Conservation (phyloP, 2,797 vertebrate genomes). For the Percopsis omiscomaycus region DNA sequence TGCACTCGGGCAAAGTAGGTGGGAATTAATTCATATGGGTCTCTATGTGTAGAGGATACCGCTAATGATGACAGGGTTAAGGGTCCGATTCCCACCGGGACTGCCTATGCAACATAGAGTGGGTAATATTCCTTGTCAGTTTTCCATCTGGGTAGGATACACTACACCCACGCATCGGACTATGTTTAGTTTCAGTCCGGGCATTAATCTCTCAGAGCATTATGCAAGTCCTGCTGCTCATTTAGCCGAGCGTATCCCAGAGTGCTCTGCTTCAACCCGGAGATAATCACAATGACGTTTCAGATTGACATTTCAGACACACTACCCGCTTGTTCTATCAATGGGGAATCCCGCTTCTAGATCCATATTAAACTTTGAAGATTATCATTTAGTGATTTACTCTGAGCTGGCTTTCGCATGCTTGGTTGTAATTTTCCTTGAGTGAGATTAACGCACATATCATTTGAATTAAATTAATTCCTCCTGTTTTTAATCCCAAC, state of each 20-base stretch:
- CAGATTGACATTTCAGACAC: slow-evolving; percentile 73
- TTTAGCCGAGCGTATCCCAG: slow-evolving; percentile 66
- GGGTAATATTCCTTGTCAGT: slow-evolving; percentile 66
- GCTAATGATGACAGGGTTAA: slow-evolving; percentile 1
- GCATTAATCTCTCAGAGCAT: slow-evolving; percentile 58
- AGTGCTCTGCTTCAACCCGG: slow-evolving; percentile 63
- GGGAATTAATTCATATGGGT: background rate
- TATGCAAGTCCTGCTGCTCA: slow-evolving; percentile 61
- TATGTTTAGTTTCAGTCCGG: slow-evolving; percentile 69
- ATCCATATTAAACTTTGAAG: slow-evolving; percentile 67
- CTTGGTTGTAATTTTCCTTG: slow-evolving; percentile 54
- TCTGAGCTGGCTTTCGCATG: slow-evolving; percentile 51
- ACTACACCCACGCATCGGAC: slow-evolving; percentile 52
- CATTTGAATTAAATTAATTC: slow-evolving; percentile 72
- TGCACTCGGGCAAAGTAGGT: slow-evolving; percentile 3
- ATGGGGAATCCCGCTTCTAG: slow-evolving; percentile 52
- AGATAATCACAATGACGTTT: slow-evolving; percentile 68
- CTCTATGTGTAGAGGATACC: background rate
- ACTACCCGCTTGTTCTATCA: slow-evolving; percentile 58
- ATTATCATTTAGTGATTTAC: slow-evolving; percentile 70
- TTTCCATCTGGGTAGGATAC: slow-evolving; percentile 52
- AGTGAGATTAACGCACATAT: slow-evolving; percentile 68
- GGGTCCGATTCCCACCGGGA: background rate
- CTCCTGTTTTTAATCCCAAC: slow-evolving; percentile 57
- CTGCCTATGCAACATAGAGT: slow-evolving; percentile 44